Evolutionary conservation across 2,797 vertebrate genomes (phyloP).

Genomic region (Lophotriccus pileatus): DNA sequence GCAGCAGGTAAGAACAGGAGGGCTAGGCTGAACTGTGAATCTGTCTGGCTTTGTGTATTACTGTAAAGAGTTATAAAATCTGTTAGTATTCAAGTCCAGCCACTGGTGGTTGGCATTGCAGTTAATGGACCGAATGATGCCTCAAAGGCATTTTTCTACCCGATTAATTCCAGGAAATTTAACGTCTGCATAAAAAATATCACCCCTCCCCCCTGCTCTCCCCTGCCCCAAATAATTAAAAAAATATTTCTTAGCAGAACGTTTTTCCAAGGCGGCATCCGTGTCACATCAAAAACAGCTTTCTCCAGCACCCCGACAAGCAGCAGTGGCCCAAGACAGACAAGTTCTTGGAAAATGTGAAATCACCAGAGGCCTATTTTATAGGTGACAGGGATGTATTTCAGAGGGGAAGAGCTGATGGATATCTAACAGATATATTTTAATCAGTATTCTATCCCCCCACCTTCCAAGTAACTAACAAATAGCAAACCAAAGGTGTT

Average conservation of each 20-base stretch:
- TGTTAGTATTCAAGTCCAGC: slow-evolving; percentile 52
- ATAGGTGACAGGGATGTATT: background rate
- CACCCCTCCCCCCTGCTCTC: background rate
- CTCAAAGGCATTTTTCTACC: slow-evolving; percentile 55
- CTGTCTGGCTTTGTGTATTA: slow-evolving; percentile 19
- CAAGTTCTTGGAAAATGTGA: slow-evolving; percentile 8
- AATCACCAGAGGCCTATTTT: slow-evolving; percentile 38
- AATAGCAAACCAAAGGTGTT: background rate
- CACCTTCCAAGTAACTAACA: background rate
- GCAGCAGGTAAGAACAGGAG: slow-evolving; percentile 46
- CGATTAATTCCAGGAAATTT: slow-evolving; percentile 62
- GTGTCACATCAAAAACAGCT: slow-evolving; percentile 3
- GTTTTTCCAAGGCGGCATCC: slow-evolving; percentile 20
- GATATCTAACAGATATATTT: background rate
- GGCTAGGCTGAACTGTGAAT: background rate
- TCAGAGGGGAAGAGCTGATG: background rate
- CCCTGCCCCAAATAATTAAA: background rate
- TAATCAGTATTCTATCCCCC: background rate
- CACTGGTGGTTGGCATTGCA: slow-evolving; percentile 34
- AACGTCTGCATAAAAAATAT: slow-evolving; percentile 44
- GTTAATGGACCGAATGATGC: slow-evolving; percentile 50
- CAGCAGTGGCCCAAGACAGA: background rate
- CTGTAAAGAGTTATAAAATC: slow-evolving; percentile 31
- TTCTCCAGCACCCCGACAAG: background rate
- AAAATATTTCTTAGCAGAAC: slow-evolving; percentile 47